Conservation (phyloP, 2,888 invertebrate genomes). For the Stenodera caucasica region DNA sequence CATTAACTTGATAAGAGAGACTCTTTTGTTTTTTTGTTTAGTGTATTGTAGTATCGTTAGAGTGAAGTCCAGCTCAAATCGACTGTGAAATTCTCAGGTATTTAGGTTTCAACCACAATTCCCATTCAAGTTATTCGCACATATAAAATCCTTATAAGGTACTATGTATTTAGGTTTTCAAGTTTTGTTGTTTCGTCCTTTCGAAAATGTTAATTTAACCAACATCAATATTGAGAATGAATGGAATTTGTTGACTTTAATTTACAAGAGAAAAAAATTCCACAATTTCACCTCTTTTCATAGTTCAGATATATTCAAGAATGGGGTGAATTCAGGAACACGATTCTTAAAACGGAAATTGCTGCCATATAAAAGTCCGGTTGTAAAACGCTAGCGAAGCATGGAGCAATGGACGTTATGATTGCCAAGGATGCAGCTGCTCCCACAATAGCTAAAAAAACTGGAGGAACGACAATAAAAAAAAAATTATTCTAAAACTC, state of each 20-base stretch:
- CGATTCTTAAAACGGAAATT: slow-evolving; percentile 42
- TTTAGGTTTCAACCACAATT: background rate
- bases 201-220: background rate
- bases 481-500: too few relatives aligned
- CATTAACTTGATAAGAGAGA: background rate
- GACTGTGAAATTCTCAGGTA: background rate
- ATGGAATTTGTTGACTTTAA: slow-evolving; percentile 19
- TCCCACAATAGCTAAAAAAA: slow-evolving; percentile 34
- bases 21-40: background rate
- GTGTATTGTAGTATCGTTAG: background rate
- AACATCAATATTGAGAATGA: too few relatives aligned
- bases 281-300: slow-evolving; percentile 23
- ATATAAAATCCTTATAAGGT: background rate
- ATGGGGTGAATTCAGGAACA: slow-evolving; percentile 33
- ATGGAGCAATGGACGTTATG: slow-evolving; percentile 38
- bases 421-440: slow-evolving; percentile 33
- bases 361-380: slow-evolving; percentile 42
- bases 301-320: slow-evolving; percentile 39
- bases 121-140: background rate
- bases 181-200: background rate
- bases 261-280: too few relatives aligned
- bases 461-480: too few relatives aligned
- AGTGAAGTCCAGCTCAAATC: background rate
- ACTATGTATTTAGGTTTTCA: background rate
- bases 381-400: slow-evolving; percentile 42